Evolutionary conservation across 2,113 vertebrate species (phyloP).

Genomic region (Zosterops japonicus): DNA sequence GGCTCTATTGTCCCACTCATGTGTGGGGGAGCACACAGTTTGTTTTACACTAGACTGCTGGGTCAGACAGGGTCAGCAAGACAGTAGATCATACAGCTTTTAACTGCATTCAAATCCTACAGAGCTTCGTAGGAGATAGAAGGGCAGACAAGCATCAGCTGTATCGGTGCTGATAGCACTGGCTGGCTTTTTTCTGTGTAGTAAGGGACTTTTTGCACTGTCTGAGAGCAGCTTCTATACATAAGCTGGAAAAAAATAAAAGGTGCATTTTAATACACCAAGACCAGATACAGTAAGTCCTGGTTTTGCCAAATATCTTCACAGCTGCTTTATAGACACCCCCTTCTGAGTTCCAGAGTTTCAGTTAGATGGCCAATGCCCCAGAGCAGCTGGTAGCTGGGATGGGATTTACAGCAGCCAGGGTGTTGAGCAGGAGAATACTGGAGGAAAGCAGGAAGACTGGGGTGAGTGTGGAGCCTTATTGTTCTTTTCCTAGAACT

Average conservation of each 20-base stretch:
- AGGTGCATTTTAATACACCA: background rate
- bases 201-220: background rate
- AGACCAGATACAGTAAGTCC: background rate
- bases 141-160: background rate
- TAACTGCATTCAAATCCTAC: background rate
- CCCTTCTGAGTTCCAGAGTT: background rate
- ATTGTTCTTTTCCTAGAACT: background rate
- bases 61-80: constrained; percentile 16
- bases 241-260: background rate
- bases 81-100: constrained; percentile 19
- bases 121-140: background rate
- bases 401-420: background rate
- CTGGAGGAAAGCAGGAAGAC: background rate
- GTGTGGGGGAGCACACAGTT: background rate
- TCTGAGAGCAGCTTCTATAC: background rate
- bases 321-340: background rate
- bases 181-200: background rate
- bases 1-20: background rate
- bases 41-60: constrained; percentile 4
- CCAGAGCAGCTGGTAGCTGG: background rate
- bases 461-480: background rate
- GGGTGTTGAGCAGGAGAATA: background rate
- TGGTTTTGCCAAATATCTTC: background rate
- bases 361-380: background rate
- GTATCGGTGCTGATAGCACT: background rate